Percentiles rank a stretch among this genome's conserved stretches.
These are phyloP conservation scores for Ceratoteleas bidentatus DNA, from an alignment of 1,140 invertebrate species.

Conservation along the genomic window DNA sequence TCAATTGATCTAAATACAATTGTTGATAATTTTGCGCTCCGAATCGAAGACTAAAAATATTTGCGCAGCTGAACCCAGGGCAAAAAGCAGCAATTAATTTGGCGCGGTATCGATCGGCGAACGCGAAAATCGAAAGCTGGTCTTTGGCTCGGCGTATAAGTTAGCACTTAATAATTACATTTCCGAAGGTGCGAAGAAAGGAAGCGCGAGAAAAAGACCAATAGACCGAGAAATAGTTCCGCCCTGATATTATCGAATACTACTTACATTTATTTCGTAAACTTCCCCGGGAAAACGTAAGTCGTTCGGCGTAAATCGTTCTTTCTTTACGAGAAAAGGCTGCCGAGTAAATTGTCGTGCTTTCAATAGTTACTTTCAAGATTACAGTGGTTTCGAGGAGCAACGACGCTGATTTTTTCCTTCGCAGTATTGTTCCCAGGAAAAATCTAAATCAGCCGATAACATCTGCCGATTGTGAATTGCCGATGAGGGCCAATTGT, in stretches of 20 bases:
- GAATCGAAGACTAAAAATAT: not conserved
- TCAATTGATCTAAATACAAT: not conserved
- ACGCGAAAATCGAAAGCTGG: not conserved
- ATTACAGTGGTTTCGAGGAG: constrained; percentile 61
- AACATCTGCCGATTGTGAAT: constrained; percentile 13
- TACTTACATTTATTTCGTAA: constrained; percentile 66
- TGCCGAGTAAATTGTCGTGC: constrained; percentile 65
- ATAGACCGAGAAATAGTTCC: constrained; percentile 45
- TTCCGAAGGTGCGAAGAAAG: constrained; percentile 28
- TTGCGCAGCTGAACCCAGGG: not conserved
- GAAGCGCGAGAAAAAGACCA: constrained; percentile 37
- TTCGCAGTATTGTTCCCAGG: constrained; percentile 39
- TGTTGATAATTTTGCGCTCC: not conserved
- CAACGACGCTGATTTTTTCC: constrained; percentile 37
- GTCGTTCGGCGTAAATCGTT: constrained; percentile 65
- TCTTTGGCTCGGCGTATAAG: constrained; percentile 6
- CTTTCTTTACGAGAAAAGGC: constrained; percentile 62
- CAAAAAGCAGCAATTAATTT: constrained; percentile 2
- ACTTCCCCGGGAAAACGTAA: constrained; percentile 54
- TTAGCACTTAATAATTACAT: constrained; percentile 55
- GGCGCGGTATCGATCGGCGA: not conserved
- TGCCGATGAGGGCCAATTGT: constrained; percentile 11
- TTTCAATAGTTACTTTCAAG: constrained; percentile 66
- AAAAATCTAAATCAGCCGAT: constrained; percentile 37
- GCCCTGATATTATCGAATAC: constrained; percentile 65